Evolutionary conservation across 2,113 vertebrate species (phyloP), one percentile per base, ranked within the genome.

Genomic region (Conger conger): DNA sequence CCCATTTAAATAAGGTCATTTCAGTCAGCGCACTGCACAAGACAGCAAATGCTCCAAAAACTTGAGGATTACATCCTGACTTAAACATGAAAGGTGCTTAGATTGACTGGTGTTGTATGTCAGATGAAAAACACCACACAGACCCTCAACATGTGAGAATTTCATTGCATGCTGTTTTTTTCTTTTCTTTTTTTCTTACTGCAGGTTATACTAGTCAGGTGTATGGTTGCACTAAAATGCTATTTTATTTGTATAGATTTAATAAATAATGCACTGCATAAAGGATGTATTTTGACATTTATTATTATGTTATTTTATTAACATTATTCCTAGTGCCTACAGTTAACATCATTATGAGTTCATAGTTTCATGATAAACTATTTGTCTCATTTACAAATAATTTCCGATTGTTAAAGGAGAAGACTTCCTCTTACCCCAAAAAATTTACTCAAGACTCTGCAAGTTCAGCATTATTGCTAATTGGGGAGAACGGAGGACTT

Each of bases 381-480:
- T 63, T n/a, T n/a, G n/a, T n/a, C n/a, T n/a, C n/a, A n/a, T n/a
- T n/a, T n/a, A n/a, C n/a, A n/a, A n/a, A n/a, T n/a, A n/a, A n/a
- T n/a, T 20, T 2, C 18, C 23, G 27, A 23, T 5, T 60, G 17
- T 60, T 60, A 60, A 20, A 20, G 13, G n/a, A 5, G 68, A 33
- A 73, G 8, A 73, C n/a, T 73, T 73, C 2, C 1, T 73, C 68
- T 73, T n/a, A 73, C 11, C n/a, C 27, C 16, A 73, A 63, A 63
- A 50, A 27, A 4, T 63, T 63, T 4, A 30, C 30, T 73, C 68
- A 73, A 78, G 76, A 78, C 76, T 83, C 13, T 83, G 85, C 91
- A 91, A 83, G 90, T 90, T 92, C 81, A 91, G 92, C 93, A 90
- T 85, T 88, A 82, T 78, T 73, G 83, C 86, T 76, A 88, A 91